Percentiles rank a stretch among this genome's conserved stretches.
Conservation (phyloP, 2,888 invertebrate genomes). For the Tetranychus truncatus region DNA sequence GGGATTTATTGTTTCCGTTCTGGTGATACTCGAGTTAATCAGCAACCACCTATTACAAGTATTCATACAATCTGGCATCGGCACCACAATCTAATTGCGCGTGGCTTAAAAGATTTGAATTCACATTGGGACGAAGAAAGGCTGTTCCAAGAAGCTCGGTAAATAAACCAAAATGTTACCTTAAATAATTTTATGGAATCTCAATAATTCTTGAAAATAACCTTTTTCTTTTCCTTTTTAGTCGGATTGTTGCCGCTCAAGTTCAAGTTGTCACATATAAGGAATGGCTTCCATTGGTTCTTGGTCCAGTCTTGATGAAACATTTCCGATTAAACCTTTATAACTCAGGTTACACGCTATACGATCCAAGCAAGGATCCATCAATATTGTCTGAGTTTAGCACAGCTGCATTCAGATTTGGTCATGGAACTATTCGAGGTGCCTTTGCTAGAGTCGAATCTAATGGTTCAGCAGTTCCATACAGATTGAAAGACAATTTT, state of each 20-base stretch:
- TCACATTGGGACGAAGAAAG: conserved; percentile 33
- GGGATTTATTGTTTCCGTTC: conserved; percentile 25
- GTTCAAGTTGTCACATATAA: conserved; percentile 36
- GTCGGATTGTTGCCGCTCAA: conserved; percentile 34
- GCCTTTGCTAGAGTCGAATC: conserved; percentile 59
- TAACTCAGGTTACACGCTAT: conserved; percentile 44
- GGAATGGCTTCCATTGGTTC: conserved; percentile 50
- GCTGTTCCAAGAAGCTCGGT: conserved; percentile 32
- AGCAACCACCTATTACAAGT: conserved; percentile 21
- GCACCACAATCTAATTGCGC: conserved; percentile 27
- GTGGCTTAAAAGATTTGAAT: conserved; percentile 28
- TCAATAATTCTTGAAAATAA: background rate
- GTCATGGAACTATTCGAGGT: conserved; percentile 43
- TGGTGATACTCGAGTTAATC: conserved; percentile 23
- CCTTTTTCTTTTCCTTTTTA: conserved; percentile 5
- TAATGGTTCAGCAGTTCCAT: conserved; percentile 41
- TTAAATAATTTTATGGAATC: conserved; percentile 8
- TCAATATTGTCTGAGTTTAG: conserved; percentile 58
- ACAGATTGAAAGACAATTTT: conserved; percentile 19
- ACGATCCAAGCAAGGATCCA: conserved; percentile 44
- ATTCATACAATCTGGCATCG: conserved; percentile 24
- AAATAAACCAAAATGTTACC: background rate
- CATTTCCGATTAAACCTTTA: conserved; percentile 37
- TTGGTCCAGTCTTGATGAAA: conserved; percentile 37
- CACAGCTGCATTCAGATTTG: conserved; percentile 48